Conservation (phyloP, 2,797 vertebrate genomes). For the Gymnoscopelus braueri region DNA sequence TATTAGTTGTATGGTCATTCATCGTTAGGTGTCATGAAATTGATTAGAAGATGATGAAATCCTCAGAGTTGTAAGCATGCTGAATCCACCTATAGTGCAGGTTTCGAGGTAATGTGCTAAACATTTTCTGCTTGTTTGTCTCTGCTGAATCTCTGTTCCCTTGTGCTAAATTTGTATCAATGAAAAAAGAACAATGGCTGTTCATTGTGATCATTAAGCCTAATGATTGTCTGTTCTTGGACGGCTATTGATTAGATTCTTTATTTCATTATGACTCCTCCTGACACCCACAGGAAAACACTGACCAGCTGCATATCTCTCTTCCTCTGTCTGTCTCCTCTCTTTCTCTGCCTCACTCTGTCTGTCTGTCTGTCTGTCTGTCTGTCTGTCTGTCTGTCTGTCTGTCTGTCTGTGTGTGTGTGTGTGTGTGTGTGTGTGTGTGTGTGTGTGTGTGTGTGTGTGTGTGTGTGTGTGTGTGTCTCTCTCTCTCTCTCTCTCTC, state of each 20-base stretch:
- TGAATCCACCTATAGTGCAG: too few relatives aligned
- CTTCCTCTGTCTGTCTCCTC: constrained; percentile 29
- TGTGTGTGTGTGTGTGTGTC: too few relatives aligned
- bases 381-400: background rate
- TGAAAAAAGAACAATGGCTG: constrained; percentile 51
- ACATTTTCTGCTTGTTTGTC: constrained; percentile 16
- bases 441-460: too few relatives aligned
- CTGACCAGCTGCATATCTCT: background rate
- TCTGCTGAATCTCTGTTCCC: constrained; percentile 37
- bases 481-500: constrained; percentile 1
- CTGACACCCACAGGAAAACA: constrained; percentile 42
- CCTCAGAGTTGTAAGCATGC: constrained; percentile 17
- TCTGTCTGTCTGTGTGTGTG: background rate
- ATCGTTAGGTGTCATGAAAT: constrained; percentile 1
- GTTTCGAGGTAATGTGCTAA: constrained; percentile 21
- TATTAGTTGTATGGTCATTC: too few relatives aligned
- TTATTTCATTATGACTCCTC: constrained; percentile 60
- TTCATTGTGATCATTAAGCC: constrained; percentile 59
- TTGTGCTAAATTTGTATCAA: constrained; percentile 58
- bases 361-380: constrained; percentile 3
- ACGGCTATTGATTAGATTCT: constrained; percentile 59
- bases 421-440: too few relatives aligned
- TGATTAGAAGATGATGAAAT: background rate
- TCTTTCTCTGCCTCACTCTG: constrained; percentile 17
- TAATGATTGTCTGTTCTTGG: constrained; percentile 67